A percentile compares a stretch with the other conserved stretches of the same genome.
phyloP scores from a whole-genome alignment of 1,140 invertebrate genomes.

The Vanessa atalanta region DNA sequence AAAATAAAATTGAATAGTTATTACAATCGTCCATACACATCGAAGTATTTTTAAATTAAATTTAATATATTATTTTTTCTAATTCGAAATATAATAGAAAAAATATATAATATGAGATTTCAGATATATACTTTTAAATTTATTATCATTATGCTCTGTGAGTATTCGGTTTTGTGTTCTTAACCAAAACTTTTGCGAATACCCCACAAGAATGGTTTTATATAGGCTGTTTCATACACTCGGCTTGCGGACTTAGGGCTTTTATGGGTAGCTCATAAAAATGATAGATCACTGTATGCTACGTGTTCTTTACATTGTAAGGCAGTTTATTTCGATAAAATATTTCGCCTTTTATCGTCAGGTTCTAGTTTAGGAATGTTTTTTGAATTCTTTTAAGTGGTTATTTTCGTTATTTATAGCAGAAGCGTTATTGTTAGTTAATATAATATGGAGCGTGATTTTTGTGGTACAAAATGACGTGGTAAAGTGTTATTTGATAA shows the following conservation, averaged over 20 bases:
- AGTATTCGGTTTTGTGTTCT: conserved; percentile 6
- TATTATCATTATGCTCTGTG: background rate
- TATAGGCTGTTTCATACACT: conserved; percentile 55
- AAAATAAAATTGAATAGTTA: too few relatives aligned
- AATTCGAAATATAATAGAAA: too few relatives aligned
- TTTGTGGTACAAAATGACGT: too few relatives aligned
- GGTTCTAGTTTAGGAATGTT: conserved; percentile 28
- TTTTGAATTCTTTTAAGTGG: conserved; percentile 25
- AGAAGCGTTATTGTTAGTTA: conserved; percentile 1
- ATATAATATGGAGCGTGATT: too few relatives aligned
- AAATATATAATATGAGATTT: too few relatives aligned
- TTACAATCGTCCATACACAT: too few relatives aligned
- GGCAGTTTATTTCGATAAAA: conserved; percentile 40
- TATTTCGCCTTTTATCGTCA: conserved; percentile 38
- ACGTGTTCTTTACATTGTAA: conserved; percentile 47
- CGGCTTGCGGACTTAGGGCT: conserved; percentile 59
- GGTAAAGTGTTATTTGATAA: too few relatives aligned
- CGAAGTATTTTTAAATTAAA: too few relatives aligned
- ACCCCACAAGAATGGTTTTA: conserved; percentile 37
- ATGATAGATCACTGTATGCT: conserved; percentile 63
- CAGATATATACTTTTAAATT: background rate
- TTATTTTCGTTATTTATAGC: conserved; percentile 14
- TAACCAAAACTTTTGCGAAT: conserved; percentile 36
- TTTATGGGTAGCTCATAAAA: conserved; percentile 67
- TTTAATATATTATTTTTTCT: too few relatives aligned